These are phyloP conservation scores for Acrossocheilus wenchowensis DNA, from an alignment of 2,797 vertebrate genomes.

Conservation along the genomic window DNA sequence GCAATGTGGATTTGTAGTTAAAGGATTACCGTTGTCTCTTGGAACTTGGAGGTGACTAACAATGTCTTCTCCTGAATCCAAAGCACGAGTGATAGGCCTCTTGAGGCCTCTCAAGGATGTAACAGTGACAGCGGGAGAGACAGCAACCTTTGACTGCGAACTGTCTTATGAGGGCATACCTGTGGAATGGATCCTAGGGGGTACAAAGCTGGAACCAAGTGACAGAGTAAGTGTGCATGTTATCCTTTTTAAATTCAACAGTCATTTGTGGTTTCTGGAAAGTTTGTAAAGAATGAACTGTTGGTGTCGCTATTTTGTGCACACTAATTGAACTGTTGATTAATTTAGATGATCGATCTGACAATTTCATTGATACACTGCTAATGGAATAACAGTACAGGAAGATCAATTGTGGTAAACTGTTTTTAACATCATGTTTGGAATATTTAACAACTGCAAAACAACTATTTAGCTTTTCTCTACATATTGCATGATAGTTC, in stretches of 20 bases:
- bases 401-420: background rate
- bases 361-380: slow-evolving; percentile 3
- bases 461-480: slow-evolving; percentile 15
- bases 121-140: slow-evolving; percentile 95
- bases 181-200: slow-evolving; percentile 95
- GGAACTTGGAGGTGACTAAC: slow-evolving; percentile 78
- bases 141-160: slow-evolving; percentile 95
- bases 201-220: slow-evolving; percentile 88
- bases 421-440: background rate
- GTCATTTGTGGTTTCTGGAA: background rate
- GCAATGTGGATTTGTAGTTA: slow-evolving; percentile 79
- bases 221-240: slow-evolving; percentile 86
- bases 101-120: slow-evolving; percentile 89
- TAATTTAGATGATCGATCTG: background rate
- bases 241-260: background rate
- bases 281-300: too few relatives aligned
- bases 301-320: background rate
- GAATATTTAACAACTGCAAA: slow-evolving; percentile 35
- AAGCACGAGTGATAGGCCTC: slow-evolving; percentile 92
- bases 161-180: slow-evolving; percentile 93
- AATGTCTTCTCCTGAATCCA: slow-evolving; percentile 86
- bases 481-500: slow-evolving; percentile 35
- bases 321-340: background rate
- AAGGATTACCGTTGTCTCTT: slow-evolving; percentile 67
- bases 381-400: background rate